A percentile compares a stretch with the other conserved stretches of the same genome.
phyloP scores from a whole-genome alignment of 2,113 vertebrate species.

The Nothocercus nigrocapillus region DNA sequence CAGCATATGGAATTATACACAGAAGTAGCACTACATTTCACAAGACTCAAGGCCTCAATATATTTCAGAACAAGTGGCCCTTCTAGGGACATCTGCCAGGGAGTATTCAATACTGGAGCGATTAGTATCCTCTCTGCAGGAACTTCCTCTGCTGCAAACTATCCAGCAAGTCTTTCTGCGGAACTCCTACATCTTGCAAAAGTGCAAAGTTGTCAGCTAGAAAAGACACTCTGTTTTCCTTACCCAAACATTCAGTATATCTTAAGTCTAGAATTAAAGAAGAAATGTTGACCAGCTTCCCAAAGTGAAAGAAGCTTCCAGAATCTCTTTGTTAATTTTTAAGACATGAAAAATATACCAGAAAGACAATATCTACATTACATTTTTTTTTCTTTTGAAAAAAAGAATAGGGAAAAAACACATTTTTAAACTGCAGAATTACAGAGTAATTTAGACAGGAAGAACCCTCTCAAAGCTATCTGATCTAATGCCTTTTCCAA shows the following conservation, averaged over 20 bases:
- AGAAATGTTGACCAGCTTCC: background rate
- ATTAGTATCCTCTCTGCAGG: background rate
- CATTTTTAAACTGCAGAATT: background rate
- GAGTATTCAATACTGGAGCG: background rate
- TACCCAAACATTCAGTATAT: background rate
- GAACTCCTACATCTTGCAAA: background rate
- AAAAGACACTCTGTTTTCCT: background rate
- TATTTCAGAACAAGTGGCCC: background rate
- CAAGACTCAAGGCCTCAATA: background rate
- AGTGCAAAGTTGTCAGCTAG: background rate
- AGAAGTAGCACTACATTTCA: background rate
- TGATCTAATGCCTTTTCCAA: background rate
- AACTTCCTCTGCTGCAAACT: background rate
- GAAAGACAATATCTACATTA: background rate
- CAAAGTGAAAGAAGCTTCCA: background rate
- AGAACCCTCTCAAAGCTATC: background rate
- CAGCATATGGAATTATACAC: background rate
- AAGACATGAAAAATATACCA: background rate
- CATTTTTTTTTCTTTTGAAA: background rate
- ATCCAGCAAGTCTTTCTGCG: conserved; percentile 26
- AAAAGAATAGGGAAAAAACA: background rate
- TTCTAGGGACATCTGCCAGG: background rate
- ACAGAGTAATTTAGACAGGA: background rate
- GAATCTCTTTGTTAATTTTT: background rate
- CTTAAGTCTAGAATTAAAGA: background rate